Conservation (phyloP, 2,113 vertebrate species). For the Oreochromis tanganicae region DNA sequence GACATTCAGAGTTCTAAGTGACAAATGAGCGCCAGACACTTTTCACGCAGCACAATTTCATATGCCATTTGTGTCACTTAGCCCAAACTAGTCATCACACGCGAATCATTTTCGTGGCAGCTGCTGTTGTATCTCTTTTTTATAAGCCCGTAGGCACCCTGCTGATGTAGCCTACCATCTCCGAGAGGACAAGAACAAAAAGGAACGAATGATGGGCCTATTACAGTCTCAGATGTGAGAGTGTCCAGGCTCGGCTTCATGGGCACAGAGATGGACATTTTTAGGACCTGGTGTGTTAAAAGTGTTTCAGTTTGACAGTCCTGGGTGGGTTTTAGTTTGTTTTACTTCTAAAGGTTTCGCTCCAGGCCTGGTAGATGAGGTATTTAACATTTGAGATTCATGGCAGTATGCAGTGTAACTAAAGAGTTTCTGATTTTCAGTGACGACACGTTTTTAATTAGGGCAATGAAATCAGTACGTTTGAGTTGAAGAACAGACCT, state of each 20-base stretch:
- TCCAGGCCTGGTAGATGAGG: background rate
- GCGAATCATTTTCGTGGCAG: constrained; percentile 49
- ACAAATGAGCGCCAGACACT: constrained; percentile 40
- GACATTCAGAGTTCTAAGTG: constrained; percentile 18
- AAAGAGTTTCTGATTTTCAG: background rate
- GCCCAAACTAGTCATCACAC: constrained; percentile 34
- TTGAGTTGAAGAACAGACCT: background rate
- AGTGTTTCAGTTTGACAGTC: background rate
- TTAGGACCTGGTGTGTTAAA: constrained; percentile 1
- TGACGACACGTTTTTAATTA: background rate
- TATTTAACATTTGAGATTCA: background rate
- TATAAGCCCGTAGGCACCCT: constrained; percentile 35
- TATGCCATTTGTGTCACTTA: constrained; percentile 54
- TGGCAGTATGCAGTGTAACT: background rate
- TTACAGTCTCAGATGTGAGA: constrained; percentile 23
- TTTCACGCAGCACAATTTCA: constrained; percentile 46
- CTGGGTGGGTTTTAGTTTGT: background rate
- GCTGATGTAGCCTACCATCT: constrained; percentile 38
- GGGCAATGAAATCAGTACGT: background rate
- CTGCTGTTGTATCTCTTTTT: constrained; percentile 18
- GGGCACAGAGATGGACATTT: constrained; percentile 8
- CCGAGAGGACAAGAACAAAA: background rate
- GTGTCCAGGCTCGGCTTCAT: constrained; percentile 7
- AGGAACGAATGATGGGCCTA: constrained; percentile 33
- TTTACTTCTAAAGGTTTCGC: background rate